phyloP scores from a whole-genome alignment of 2,888 invertebrate genomes.

The Gibbula magus region DNA sequence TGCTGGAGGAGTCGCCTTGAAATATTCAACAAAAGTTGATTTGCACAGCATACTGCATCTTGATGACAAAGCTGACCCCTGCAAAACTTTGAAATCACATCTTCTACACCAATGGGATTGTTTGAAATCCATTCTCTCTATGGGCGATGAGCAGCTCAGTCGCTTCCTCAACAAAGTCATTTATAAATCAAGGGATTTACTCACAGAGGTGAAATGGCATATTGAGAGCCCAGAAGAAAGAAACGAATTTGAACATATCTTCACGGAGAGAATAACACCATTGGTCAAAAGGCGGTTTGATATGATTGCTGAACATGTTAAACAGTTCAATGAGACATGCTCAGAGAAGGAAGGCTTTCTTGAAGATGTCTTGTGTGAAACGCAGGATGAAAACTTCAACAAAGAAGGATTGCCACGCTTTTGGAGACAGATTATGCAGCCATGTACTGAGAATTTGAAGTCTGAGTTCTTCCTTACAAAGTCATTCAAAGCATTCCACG shows the following conservation, averaged over 20 bases:
- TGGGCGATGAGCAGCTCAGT: slow-evolving; percentile 7
- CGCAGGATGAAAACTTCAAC: neutral
- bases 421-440: neutral
- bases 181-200: neutral
- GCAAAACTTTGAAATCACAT: neutral
- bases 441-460: neutral
- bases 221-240: neutral
- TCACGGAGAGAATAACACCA: neutral
- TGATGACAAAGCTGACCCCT: neutral
- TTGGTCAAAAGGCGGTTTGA: neutral
- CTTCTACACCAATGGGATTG: neutral
- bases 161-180: neutral
- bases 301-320: neutral
- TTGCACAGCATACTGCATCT: neutral
- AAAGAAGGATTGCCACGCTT: neutral
- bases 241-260: neutral
- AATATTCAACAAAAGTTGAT: neutral
- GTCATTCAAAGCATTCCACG: neutral
- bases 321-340: neutral
- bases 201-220: neutral
- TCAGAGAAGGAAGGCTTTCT: neutral
- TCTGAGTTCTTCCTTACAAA: neutral
- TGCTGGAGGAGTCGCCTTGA: neutral
- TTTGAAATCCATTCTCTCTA: neutral
- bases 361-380: neutral